Evolutionary conservation across 2,888 invertebrate genomes (phyloP).

Genomic region (Tethea ocularis): DNA sequence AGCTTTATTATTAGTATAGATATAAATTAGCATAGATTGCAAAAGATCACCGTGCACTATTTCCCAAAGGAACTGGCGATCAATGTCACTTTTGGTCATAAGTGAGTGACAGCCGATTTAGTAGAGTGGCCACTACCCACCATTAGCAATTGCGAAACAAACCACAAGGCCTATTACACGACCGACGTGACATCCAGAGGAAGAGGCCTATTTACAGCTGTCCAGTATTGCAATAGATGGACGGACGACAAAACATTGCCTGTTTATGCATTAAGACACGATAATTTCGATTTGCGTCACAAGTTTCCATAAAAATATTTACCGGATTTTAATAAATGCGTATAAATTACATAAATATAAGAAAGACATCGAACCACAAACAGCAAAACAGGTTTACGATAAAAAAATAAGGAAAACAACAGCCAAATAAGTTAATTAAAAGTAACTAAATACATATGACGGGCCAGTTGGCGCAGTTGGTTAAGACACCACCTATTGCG

Average conservation of each 20-base stretch:
- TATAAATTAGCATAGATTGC: too few species aligned
- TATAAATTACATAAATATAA: too few species aligned
- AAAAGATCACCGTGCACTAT: neutral
- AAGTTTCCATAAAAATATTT: too few species aligned
- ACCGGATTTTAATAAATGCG: too few species aligned
- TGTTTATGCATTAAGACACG: neutral
- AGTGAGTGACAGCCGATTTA: neutral
- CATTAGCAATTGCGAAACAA: slow-evolving; percentile 1
- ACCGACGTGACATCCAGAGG: neutral
- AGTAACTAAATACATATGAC: too few species aligned
- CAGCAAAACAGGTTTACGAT: too few species aligned
- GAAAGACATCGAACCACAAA: too few species aligned
- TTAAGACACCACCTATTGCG: too few species aligned
- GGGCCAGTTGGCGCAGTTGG: too few species aligned
- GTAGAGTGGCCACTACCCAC: neutral
- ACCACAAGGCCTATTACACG: slow-evolving; percentile 1
- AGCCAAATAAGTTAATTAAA: too few species aligned
- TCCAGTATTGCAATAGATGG: neutral
- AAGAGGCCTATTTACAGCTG: slow-evolving; percentile 2
- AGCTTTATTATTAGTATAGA: too few species aligned
- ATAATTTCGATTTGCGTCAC: neutral
- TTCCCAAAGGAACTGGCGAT: neutral
- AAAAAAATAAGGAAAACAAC: too few species aligned
- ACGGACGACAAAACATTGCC: neutral
- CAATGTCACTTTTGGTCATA: neutral